Base-by-base conservation (phyloP, 2,888 invertebrate genomes). In the Rapana venosa region DNA sequence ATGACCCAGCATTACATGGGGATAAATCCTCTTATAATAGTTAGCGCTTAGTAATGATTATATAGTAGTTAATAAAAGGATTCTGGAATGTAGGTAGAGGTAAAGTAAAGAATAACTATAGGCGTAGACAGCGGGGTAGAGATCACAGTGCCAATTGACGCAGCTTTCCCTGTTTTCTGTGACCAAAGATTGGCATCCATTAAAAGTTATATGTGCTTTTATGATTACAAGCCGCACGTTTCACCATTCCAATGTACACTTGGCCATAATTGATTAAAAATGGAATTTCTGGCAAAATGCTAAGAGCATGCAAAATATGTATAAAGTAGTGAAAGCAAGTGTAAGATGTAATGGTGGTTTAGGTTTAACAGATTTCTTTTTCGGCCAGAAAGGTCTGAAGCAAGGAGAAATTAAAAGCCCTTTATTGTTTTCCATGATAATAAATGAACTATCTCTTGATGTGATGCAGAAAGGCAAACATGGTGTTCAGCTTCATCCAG, bases 191-290 rank as follows among this genome's bases (percentile, higher is more conserved):
- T 86, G 22, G 11, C 26, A 56, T 26, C 17, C 20, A 61, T 30
- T 26, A 86, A 86, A 56, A 86, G 61, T 17, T 61, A 26, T 74
- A 74, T n/a, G 74, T 6, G n/a, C 74, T n/a, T 74, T 74, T 74
- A 74, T 86, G 61, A 11, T 17, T 86, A 17, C 58, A 86, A 86
- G 61, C n/a, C 61, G n/a, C n/a, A n/a, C n/a, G n/a, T n/a, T 61
- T 86, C 58, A 36, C 36, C 35, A n/a, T 56, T 26, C 26, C 36
- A 56, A 36, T 11, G 35, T 26, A 84, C 32, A 20, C 35, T 86
- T 86, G n/a, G 86, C 58, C 20, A 30, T 58, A 22, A n/a, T 86
- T 20, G n/a, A 11, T 5, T 26, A 30, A 61, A 61, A n/a, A 86
- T 56, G 61, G 86, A n/a, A 4, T 86, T 15, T 5, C 30, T 56